Percentiles rank a stretch among this genome's conserved stretches.
Evolutionary conservation across 2,113 vertebrate genomes (phyloP).

Genomic region (Myocastor coypus): DNA sequence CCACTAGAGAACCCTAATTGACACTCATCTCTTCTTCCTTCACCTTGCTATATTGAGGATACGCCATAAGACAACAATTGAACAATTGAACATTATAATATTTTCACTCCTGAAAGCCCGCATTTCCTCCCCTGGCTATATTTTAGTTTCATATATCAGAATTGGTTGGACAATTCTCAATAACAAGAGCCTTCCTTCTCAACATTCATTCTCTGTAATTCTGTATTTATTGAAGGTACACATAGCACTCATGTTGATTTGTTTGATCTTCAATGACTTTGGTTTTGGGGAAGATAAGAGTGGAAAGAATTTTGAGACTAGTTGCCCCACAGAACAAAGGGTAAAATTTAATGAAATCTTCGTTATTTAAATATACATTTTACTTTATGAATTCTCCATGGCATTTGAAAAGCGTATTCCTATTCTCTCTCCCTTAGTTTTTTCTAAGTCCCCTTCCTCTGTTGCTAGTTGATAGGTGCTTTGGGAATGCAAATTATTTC

Average conservation of each 20-base stretch:
- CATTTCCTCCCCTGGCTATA: neutral
- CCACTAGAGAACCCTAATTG: neutral
- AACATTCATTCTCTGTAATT: neutral
- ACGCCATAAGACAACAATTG: neutral
- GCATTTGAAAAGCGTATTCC: slow-evolving; percentile 60
- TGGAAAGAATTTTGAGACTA: slow-evolving; percentile 32
- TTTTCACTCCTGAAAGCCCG: neutral
- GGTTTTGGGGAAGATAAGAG: slow-evolving; percentile 4
- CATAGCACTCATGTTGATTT: slow-evolving; percentile 1
- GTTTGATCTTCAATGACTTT: slow-evolving; percentile 47
- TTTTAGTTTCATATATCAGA: slow-evolving; percentile 28
- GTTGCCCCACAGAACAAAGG: slow-evolving; percentile 59
- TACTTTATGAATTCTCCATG: slow-evolving; percentile 63
- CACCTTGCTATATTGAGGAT: neutral
- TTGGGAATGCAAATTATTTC: slow-evolving; percentile 79
- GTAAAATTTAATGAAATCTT: slow-evolving; percentile 59
- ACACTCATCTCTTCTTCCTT: neutral
- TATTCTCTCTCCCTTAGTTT: slow-evolving; percentile 39
- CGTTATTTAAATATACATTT: slow-evolving; percentile 48
- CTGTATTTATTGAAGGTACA: slow-evolving; percentile 39
- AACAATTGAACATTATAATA: slow-evolving; percentile 34
- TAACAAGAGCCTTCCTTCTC: slow-evolving; percentile 23
- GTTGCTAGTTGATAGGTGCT: slow-evolving; percentile 65
- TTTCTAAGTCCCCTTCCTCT: slow-evolving; percentile 63
- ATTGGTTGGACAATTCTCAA: slow-evolving; percentile 7